Evolutionary conservation across 2,113 vertebrate species (phyloP), one percentile per base, ranked within the genome.

Genomic region (Syngnathus floridae): DNA sequence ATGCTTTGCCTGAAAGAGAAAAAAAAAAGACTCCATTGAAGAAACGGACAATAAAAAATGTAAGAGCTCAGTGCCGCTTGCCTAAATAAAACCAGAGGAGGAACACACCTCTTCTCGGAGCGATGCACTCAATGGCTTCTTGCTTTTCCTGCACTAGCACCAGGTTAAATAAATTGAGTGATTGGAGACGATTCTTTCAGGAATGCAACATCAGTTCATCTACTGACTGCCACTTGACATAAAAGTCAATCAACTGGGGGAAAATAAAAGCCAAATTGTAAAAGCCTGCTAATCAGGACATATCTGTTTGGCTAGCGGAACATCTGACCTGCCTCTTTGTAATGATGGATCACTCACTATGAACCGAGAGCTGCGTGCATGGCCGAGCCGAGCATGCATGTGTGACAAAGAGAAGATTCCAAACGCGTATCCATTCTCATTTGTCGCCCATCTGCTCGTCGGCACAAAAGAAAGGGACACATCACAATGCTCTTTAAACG

Each of bases 291-390:
- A 76, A 87, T 85, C 64, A 67, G 79, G 75, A 79, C 72, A 71
- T 82, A 75, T 82, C 76, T 80, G 79, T 78, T 82, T 62, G 82
- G 83, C 74, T 77, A 73, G 80, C 9, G 79, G 77, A 88, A 76
- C 84, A 77, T 79, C 83, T 86, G 86, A 89, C 85, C 80, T 77
- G 83, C 83, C 80, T 82, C 71, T 22, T 62, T 71, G 82, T 77
- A 78, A 76, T 87, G 87, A 89, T 88, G 84, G 87, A 90, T 90
- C 85, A 83, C 84, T 86, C 78, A 69, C 74, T 69, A 76, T 69
- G 72, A 76, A 70, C 64, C 65, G 71, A 81, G 64, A 76, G 74
- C 69, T 65, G 62, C 43, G 77, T 75, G 80, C 78, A 83, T 57
- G 71, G 71, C 72, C 77, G 71, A 75, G 71, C 72, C 77, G 71